Evolutionary conservation across 2,113 vertebrate species (phyloP).

Genomic region (Haemorhous mexicanus): DNA sequence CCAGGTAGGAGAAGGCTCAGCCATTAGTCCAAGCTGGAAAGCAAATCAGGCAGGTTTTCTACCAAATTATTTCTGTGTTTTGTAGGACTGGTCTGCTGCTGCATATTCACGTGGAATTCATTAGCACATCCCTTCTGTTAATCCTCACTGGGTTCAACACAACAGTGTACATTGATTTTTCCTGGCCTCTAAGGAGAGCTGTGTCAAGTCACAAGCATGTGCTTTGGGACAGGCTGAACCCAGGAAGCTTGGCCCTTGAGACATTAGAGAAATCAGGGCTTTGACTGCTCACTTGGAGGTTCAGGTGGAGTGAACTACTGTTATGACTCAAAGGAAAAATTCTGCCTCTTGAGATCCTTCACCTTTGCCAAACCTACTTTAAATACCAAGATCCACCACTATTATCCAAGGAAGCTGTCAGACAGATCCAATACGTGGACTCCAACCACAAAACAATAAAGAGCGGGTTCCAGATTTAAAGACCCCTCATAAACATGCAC

Average conservation of each 20-base stretch:
- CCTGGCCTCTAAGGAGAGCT: slow-evolving; percentile 5
- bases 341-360: neutral
- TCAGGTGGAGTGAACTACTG: neutral
- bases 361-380: neutral
- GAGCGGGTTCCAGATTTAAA: neutral
- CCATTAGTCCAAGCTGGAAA: neutral
- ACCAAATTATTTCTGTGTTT: neutral
- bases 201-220: neutral
- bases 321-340: neutral
- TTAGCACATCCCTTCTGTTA: neutral
- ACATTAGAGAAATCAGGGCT: neutral
- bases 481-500: accelerated
- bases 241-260: neutral
- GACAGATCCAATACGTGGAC: neutral
- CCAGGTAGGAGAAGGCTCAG: neutral
- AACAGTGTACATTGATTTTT: neutral
- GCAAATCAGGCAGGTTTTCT: neutral
- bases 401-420: neutral
- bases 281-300: neutral
- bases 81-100: neutral
- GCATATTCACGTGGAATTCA: neutral
- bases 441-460: neutral
- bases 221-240: neutral
- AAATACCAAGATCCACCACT: neutral
- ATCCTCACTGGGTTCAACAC: neutral